A percentile compares a stretch with the other conserved stretches of the same genome.
These are phyloP conservation scores for Hylyphantes graminicola DNA, from an alignment of 1,140 invertebrate genomes.

Conservation along the genomic window DNA sequence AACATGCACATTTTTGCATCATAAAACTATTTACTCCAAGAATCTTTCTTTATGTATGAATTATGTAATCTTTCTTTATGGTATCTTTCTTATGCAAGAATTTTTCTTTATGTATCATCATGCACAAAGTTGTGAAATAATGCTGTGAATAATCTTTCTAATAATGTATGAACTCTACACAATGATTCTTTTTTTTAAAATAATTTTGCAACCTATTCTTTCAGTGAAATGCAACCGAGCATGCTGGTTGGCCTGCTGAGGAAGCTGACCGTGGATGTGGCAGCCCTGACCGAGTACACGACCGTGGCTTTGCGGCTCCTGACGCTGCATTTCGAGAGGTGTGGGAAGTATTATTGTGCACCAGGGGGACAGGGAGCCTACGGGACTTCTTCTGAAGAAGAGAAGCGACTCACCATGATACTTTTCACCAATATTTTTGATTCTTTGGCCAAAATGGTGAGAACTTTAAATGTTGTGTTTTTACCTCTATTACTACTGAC, in stretches of 20 bases:
- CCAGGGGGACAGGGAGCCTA: slow-evolving; percentile 79
- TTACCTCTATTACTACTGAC: no score
- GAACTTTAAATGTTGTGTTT: not conserved
- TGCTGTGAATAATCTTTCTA: no score
- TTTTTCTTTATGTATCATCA: no score
- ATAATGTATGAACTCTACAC: no score
- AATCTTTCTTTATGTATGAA: no score
- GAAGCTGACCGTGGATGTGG: slow-evolving; percentile 97
- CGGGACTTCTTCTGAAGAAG: slow-evolving; percentile 96
- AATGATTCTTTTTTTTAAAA: no score
- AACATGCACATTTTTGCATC: no score
- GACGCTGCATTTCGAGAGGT: slow-evolving; percentile 97
- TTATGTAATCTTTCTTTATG: no score
- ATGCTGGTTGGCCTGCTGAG: slow-evolving; percentile 96
- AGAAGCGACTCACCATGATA: slow-evolving; percentile 98
- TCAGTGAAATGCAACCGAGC: slow-evolving; percentile 93
- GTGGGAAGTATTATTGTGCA: slow-evolving; percentile 97
- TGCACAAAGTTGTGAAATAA: no score
- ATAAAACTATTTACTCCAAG: no score
- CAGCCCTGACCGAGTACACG: slow-evolving; percentile 95
- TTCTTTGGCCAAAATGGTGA: slow-evolving; percentile 92
- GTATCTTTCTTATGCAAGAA: no score
- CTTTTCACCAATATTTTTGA: slow-evolving; percentile 99
- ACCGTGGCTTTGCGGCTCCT: slow-evolving; percentile 95
- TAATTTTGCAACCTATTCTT: no score